These are phyloP conservation scores for Rhingia rostrata DNA, from an alignment of 2,888 invertebrate species.

Conservation along the genomic window DNA sequence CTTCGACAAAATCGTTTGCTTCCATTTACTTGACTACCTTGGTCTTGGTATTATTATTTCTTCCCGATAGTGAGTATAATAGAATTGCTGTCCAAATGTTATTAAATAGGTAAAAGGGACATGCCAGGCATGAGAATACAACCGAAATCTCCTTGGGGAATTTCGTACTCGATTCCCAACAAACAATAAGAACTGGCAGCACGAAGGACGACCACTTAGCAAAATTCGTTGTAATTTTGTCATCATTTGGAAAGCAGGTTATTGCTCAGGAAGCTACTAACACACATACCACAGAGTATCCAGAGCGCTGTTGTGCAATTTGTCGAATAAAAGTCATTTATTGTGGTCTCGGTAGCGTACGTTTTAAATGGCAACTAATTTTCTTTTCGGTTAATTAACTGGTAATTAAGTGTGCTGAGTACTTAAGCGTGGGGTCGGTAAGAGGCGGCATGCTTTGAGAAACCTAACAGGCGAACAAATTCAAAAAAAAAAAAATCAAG, in stretches of 20 bases:
- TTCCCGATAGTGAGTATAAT: slow-evolving; percentile 71
- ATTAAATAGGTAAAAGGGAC: slow-evolving; percentile 73
- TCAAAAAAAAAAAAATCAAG: slow-evolving; percentile 47
- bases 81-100: slow-evolving; percentile 73
- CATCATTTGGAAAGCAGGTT: neutral
- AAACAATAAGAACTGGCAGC: slow-evolving; percentile 52
- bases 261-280: neutral
- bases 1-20: slow-evolving; percentile 41
- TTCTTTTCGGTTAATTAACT: slow-evolving; percentile 73
- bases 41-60: slow-evolving; percentile 61
- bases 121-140: slow-evolving; percentile 51
- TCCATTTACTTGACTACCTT: slow-evolving; percentile 29
- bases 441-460: neutral
- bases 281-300: too few relatives aligned
- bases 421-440: slow-evolving; percentile 47
- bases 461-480: slow-evolving; percentile 62
- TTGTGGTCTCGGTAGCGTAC: slow-evolving; percentile 66
- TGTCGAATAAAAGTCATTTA: slow-evolving; percentile 70
- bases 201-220: slow-evolving; percentile 63
- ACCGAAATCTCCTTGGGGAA: slow-evolving; percentile 26
- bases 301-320: slow-evolving; percentile 12
- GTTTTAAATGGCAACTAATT: slow-evolving; percentile 67
- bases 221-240: slow-evolving; percentile 65
- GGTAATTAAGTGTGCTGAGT: slow-evolving; percentile 70
- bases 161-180: slow-evolving; percentile 33